Base-by-base conservation (phyloP, 35 echinoderm and acorn worm genomes). In the Acanthaster planci region DNA sequence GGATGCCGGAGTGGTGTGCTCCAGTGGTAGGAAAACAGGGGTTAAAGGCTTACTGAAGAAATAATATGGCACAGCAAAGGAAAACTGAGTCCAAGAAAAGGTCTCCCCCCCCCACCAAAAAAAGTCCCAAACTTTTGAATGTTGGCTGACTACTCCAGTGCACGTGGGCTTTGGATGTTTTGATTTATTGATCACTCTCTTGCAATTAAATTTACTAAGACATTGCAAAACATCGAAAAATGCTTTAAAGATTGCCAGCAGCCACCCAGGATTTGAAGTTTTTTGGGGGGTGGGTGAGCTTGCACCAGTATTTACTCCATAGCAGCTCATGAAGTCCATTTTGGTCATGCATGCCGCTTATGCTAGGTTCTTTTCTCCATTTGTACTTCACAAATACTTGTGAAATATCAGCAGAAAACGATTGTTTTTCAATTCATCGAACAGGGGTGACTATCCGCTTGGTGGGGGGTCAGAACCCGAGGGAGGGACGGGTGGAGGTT, bases 1-100 rank as follows among this genome's bases (percentile, higher is more conserved):
- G 72, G 88, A 90, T 55, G 76, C 58, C 34, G 81, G 88, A 38
- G 88, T 84, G 18, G 47, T 79, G 37, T 87, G 85, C 58, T 83
- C 81, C 16, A 16, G 30, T 72, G 64, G 64, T 72, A 35, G 64
- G 64, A n/a, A 18, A 3, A 57, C n/a, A n/a, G n/a, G 21, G 21
- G 21, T 10, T 10, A 21, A 55, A 10, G 10, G 0, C 52, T 55
- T 21, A 14, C 21, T 21, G 52, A 14, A 55, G 10, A 55, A 14
- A 21, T 55, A 21, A 55, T 19, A 16, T 22, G 23, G 55, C 16
- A 16, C 17, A 2, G 55, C 17, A 16, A 22, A 6, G 17, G 55
- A 1, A 19, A 14, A 21, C 21, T 55, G 10, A 55, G 52, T 14
- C 0, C 10, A 55, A 55, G 21, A 21, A 21, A 0, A 55, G 21